Evolutionary conservation across 2,113 vertebrate genomes (phyloP), one percentile per base, ranked within the genome.

Genomic region (Protomyctophum bolini): DNA sequence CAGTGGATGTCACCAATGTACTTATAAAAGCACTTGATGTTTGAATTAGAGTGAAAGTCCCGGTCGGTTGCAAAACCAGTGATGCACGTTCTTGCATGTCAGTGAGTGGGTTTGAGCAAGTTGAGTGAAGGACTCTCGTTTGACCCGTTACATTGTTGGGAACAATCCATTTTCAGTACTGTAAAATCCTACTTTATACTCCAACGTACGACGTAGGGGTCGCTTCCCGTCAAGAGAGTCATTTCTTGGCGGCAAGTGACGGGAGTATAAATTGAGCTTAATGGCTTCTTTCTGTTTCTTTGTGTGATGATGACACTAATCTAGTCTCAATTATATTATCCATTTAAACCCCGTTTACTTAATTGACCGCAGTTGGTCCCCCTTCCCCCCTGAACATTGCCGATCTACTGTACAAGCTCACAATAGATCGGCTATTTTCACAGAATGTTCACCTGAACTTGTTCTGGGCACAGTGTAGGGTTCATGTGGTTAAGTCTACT

Each of bases 161-260:
- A 87, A 85, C 77, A 84, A 83, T 80, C 60, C 55, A 62, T 62
- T 69, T 69, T 77, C 67, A 51, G 66, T 73, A 49, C 54, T 49
- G 45, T 79, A 54, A 41, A 41, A 41, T 6, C 3, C 33, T 41
- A 41, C 33, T 41, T 41, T 41, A 41, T 41, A 6, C 33, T 41
- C 33, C 33, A 41, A 41, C 1, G 33, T 41, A 41, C 33, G 33
- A 41, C 33, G 33, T 41, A 21, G 21, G 21, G 21, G 33, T 6
- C 33, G 33, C 33, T 41, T 41, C 3, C 33, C 33, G 33, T 3
- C 33, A 41, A 41, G 3, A 41, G 33, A 1, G 5, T 41, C 33
- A 41, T 1, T 41, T 41, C 33, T 41, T 41, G 33, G 3, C 33
- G 33, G 33, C 33, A 41, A 41, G 33, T 6, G 33, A 41, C 33